A percentile compares a stretch with the other conserved stretches of the same genome.
Evolutionary conservation across 23 tunicate genomes (phyloP).

Genomic region (Phallusia fumigata): DNA sequence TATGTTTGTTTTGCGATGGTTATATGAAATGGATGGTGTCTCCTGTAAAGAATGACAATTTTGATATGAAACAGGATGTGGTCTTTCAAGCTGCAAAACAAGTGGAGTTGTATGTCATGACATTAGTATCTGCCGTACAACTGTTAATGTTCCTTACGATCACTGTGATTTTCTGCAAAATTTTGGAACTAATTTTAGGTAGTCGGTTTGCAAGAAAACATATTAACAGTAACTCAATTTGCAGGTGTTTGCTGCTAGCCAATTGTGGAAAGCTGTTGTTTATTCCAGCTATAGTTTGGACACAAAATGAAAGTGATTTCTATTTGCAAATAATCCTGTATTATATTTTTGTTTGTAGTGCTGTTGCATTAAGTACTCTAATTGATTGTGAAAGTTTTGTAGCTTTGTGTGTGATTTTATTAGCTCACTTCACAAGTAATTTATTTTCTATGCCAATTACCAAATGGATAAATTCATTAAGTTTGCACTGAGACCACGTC

Average conservation of each 20-base stretch:
- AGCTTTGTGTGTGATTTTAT: slow-evolving; percentile 15
- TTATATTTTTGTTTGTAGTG: slow-evolving; percentile 62
- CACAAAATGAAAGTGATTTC: slow-evolving; percentile 38
- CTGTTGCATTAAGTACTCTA: slow-evolving; percentile 52
- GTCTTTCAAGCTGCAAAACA: slow-evolving; percentile 85
- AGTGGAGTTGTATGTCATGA: slow-evolving; percentile 64
- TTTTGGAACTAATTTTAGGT: not conserved
- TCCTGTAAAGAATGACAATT: not conserved
- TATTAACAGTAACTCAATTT: slow-evolving; percentile 1
- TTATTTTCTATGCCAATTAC: slow-evolving; percentile 20
- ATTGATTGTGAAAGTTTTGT: slow-evolving; percentile 24
- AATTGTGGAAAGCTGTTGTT: slow-evolving; percentile 64
- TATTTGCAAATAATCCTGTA: slow-evolving; percentile 40
- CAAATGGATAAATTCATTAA: slow-evolving; percentile 18
- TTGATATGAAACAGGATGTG: slow-evolving; percentile 22
- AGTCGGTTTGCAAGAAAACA: not conserved
- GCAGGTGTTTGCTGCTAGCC: slow-evolving; percentile 43
- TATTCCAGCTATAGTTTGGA: slow-evolving; percentile 84
- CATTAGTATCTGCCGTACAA: slow-evolving; percentile 56
- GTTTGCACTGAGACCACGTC: not conserved
- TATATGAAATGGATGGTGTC: slow-evolving; percentile 78
- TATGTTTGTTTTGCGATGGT: slow-evolving; percentile 88
- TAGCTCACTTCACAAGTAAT: slow-evolving; percentile 11
- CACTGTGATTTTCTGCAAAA: not conserved
- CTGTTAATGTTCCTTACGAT: slow-evolving; percentile 30